Conservation (phyloP, 2,113 vertebrate genomes). For the Heliornis fulica region DNA sequence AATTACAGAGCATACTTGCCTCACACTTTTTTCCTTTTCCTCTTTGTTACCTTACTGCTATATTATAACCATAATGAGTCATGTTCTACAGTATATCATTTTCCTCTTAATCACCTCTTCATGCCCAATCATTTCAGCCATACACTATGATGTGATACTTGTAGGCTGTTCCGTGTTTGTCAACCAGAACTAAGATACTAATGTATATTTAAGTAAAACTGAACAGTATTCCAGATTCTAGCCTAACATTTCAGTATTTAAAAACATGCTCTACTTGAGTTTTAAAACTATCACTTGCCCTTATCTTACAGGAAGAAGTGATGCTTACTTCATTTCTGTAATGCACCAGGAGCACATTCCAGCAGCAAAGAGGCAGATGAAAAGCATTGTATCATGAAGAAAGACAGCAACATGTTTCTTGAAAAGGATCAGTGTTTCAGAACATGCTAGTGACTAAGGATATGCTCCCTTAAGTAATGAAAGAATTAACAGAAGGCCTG, state of each 20-base stretch:
- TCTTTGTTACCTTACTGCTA: not conserved
- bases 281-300: not conserved
- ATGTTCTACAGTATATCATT: not conserved
- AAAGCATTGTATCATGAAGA: not conserved
- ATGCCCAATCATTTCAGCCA: not conserved
- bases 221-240: not conserved
- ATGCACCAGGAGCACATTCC: not conserved
- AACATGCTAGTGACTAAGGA: not conserved
- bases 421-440: not conserved
- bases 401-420: not conserved
- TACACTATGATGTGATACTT: not conserved
- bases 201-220: not conserved
- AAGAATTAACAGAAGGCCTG: not conserved
- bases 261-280: not conserved
- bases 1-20: not conserved
- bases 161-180: not conserved
- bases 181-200: not conserved
- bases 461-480: not conserved
- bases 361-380: not conserved
- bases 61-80: not conserved
- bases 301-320: not conserved
- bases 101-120: not conserved
- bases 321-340: not conserved
- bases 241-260: not conserved
- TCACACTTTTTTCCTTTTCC: rapidly evolving